These are phyloP conservation scores for Nycticebus coucang DNA, from an alignment of 2,113 vertebrate species.

Conservation along the genomic window DNA sequence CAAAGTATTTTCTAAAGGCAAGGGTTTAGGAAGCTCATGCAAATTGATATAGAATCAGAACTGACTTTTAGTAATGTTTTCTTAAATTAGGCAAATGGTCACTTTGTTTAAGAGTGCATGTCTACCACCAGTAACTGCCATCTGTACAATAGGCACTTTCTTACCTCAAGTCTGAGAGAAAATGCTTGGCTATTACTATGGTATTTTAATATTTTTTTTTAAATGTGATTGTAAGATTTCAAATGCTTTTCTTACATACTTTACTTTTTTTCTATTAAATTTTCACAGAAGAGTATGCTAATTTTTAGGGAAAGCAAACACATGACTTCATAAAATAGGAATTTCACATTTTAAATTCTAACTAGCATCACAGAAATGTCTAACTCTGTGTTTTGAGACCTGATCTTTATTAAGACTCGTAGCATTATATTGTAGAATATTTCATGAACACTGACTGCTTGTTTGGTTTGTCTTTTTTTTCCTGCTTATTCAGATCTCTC, in stretches of 20 bases:
- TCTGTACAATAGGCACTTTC: neutral
- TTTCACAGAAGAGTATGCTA: neutral
- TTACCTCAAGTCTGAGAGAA: neutral
- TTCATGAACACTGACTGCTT: neutral
- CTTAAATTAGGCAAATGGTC: neutral
- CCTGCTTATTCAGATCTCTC: conserved; percentile 88
- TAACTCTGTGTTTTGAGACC: neutral
- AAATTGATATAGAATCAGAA: neutral
- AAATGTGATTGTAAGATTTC: neutral
- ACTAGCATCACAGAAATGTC: neutral
- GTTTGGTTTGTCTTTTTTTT: conserved; percentile 29
- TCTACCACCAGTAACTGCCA: neutral
- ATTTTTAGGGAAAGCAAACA: conserved; percentile 1
- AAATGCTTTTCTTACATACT: neutral
- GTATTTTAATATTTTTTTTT: neutral
- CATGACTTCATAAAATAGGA: neutral
- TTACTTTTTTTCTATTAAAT: conserved; percentile 2
- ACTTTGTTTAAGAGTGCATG: neutral
- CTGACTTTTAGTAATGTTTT: neutral
- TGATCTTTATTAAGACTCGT: neutral
- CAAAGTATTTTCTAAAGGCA: neutral
- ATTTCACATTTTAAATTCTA: conserved; percentile 13
- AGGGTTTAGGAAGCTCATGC: neutral
- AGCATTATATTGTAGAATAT: accelerated
- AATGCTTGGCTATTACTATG: neutral